Conservation (phyloP, 2,797 vertebrate species). For the Scarus forsteni region DNA sequence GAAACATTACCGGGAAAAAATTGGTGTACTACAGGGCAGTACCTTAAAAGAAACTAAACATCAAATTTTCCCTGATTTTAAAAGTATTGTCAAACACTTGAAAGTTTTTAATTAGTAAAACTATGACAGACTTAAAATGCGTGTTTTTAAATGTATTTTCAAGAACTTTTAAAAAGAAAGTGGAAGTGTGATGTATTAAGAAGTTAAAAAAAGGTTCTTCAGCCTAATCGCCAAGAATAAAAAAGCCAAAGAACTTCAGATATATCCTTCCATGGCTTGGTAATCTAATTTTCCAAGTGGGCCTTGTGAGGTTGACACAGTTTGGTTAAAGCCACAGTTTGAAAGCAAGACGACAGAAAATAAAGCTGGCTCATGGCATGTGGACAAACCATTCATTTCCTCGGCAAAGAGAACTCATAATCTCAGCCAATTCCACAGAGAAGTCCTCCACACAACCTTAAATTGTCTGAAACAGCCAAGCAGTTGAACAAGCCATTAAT, state of each 20-base stretch:
- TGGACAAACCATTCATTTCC: constrained; percentile 64
- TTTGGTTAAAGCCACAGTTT: constrained; percentile 30
- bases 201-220: constrained; percentile 1
- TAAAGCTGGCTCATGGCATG: constrained; percentile 54
- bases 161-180: constrained; percentile 8
- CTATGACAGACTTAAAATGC: no score
- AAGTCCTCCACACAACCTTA: constrained; percentile 47
- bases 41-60: no score
- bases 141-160: no score
- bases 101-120: no score
- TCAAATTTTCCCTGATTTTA: no score
- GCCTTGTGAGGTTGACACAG: constrained; percentile 23
- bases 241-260: constrained; percentile 8
- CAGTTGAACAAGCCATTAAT: constrained; percentile 63
- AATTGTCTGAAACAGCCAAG: constrained; percentile 56
- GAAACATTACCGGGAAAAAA: no score
- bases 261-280: constrained; percentile 11
- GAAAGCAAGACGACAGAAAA: constrained; percentile 15
- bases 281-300: constrained; percentile 21
- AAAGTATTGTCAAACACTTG: no score
- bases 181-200: constrained; percentile 1
- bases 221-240: constrained; percentile 9
- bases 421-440: constrained; percentile 58
- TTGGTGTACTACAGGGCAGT: no score
- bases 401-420: constrained; percentile 63